Base-by-base conservation (phyloP, 2,888 invertebrate genomes). In the Choristoneura rosaceana region DNA sequence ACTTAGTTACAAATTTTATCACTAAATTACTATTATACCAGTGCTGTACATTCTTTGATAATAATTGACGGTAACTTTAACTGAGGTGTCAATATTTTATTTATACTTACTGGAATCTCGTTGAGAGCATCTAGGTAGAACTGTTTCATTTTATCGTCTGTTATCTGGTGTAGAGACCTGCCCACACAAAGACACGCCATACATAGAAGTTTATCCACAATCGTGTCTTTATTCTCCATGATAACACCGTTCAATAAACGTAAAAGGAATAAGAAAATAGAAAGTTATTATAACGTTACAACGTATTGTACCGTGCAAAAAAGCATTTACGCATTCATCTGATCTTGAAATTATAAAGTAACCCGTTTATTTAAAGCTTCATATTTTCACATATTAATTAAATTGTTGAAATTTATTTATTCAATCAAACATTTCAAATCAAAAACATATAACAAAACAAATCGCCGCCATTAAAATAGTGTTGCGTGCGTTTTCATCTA, bases 181-280 rank as follows among this genome's bases (percentile, higher is more conserved):
- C 86, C 90, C 8, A 90, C 85, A 74, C 90, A 90, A 4, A 93
- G 77, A 76, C 93, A 93, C 3, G 88, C 84, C 79, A 85, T 87
- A 75, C 93, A 93, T 4, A 93, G 76, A 43, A 87, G 58, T 79
- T 86, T 87, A 47, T 81, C 78, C 0, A 80, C 74, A 17, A 82
- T 60, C 47, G 80, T 76, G 45, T 82, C 81, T 75, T 84, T 84
- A 68, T 76, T 71, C 5, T 87, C 85, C 86, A 88, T 89, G 71
- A 76, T 83, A 14, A 50, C 69, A 15, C 38, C 25, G n/a, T 34
- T 33, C 41, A 66, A 43, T 59, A 67, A 67, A 10, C 14, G 8
- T 7, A 17, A 12, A 34, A 65, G 47, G 47, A 38, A 68, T 58
- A n/a, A 58, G 38, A 50, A 25, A 73, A 60, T n/a, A 73, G 68